Base-by-base conservation (phyloP, 2,113 vertebrate species). In the Loxodonta africana region DNA sequence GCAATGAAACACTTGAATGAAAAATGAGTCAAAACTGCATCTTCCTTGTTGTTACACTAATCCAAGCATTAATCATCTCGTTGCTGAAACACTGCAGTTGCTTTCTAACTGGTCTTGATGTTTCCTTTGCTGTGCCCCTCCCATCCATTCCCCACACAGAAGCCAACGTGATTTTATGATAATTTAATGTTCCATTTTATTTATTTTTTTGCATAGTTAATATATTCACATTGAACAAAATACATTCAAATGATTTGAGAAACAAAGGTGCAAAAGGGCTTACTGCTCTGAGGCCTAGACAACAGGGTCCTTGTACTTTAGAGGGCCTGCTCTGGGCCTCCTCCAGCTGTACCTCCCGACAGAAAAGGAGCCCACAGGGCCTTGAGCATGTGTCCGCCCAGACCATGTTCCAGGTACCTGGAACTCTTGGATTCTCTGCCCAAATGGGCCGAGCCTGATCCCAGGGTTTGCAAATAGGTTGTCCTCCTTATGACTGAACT, bases 1-100 rank as follows among this genome's bases (percentile, higher is more conserved):
- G n/a, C 18, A 94, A 76, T 83, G 25, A 88, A 94, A 91, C 83
- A 93, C 33, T 76, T 63, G 71, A 82, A 85, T 81, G 63, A 86
- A 94, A 91, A 85, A 51, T 2, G 25, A 73, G 18, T 44, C 51
- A 62, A 95, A 81, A 65, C 28, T 69, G 8, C 6, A 84, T 46
- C 53, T 89, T 91, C 41, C 28, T 95, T 65, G 80, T 26, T 95
- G 30, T 88, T 48, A 69, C 10, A 2, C 23, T 11, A 84, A 11
- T 63, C 37, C 30, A 95, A 82, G 41, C 28, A 78, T 73, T 46
- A 0, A 94, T 51, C 28, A 88, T 17, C 73, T 65, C 57, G 12
- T 76, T 83, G 69, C n/a, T 48, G 30, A 88, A 91, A 88, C 20
- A 88, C 51, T 83, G 37, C 53, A 62, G 60, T 3, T 73, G 62